A percentile compares a stretch with the other conserved stretches of the same genome.
phyloP scores from a whole-genome alignment of 2,113 vertebrate genomes.

The Reinhardtius hippoglossoides region DNA sequence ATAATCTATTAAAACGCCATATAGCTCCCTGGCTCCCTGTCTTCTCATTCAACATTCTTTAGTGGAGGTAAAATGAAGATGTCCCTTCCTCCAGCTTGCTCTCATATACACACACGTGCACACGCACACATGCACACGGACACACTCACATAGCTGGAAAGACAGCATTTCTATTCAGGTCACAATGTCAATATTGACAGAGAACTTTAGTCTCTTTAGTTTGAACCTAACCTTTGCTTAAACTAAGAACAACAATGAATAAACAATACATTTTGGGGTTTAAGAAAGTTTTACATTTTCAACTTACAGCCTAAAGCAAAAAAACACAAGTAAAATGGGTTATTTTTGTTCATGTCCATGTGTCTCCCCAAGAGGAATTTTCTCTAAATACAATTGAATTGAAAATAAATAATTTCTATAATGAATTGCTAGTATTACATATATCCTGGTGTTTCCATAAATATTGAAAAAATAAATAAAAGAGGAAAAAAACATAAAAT shows the following conservation, averaged over 20 bases:
- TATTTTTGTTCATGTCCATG: too few relatives aligned
- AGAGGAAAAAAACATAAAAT: too few relatives aligned
- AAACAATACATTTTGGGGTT: background rate
- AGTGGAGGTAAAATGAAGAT: slow-evolving; percentile 22
- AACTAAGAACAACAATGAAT: background rate
- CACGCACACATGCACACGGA: background rate
- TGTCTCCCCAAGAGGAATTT: too few relatives aligned
- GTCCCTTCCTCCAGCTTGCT: background rate
- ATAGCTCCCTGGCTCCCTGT: background rate
- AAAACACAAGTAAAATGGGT: too few relatives aligned
- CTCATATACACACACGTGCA: background rate
- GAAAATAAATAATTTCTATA: too few relatives aligned
- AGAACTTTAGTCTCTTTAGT: too few relatives aligned
- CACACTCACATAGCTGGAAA: slow-evolving; percentile 37
- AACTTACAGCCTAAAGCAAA: too few relatives aligned
- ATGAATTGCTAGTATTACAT: too few relatives aligned
- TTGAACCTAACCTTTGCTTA: background rate
- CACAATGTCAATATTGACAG: background rate
- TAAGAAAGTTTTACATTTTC: too few relatives aligned
- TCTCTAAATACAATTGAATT: too few relatives aligned
- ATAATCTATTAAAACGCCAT: background rate
- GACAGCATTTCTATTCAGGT: slow-evolving; percentile 47
- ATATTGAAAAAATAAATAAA: too few relatives aligned
- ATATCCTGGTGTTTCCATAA: too few relatives aligned
- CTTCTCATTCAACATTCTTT: background rate